Evolutionary conservation across 2,888 invertebrate species (phyloP), one percentile per base, ranked within the genome.

Genomic region (Ophion slaviceki): DNA sequence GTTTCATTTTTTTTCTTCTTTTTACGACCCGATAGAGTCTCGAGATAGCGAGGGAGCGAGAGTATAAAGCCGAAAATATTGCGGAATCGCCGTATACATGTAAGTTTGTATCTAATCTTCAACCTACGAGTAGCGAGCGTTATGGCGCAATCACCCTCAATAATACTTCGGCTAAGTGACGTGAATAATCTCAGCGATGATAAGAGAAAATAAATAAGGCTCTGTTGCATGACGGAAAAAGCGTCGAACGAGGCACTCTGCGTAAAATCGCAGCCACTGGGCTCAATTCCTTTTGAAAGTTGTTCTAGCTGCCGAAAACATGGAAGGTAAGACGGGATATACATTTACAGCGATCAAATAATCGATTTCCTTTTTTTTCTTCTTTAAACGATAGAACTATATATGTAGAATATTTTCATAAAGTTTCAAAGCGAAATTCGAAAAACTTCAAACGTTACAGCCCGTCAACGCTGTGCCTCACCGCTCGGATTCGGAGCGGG

Each of bases 1-100:
- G 71, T 72, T 64, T 80, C 57, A 32, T 80, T 80, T 66, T 80
- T 70, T n/a, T 79, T 57, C 40, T 59, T 40, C 36, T 72, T 24
- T 80, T 80, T 80, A 72, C 80, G 66, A 64, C 20, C 72, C 72
- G 71, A 80, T 80, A 57, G 71, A 80, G 53, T 72, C 80, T 24
- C 57, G 80, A 59, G 64, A 80, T 80, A 72, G 66, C 64, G 36
- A 66, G 66, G 64, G 72, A 62, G 47, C 62, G 45, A 11, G 62
- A 59, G 78, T 40, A 64, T 76, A 76, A 66, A 66, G 47, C 75
- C 36, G 59, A 64, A 64, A 75, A 75, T 75, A 75, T 75, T 64
- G 75, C 17, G 59, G 59, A 72, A 57, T 57, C 59, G 32, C 53
- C 32, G 32, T 36, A 36, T n/a, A 57, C 53, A 8, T 40, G 8